Conservation (phyloP, 2,888 invertebrate species). For the Blera fallax region DNA sequence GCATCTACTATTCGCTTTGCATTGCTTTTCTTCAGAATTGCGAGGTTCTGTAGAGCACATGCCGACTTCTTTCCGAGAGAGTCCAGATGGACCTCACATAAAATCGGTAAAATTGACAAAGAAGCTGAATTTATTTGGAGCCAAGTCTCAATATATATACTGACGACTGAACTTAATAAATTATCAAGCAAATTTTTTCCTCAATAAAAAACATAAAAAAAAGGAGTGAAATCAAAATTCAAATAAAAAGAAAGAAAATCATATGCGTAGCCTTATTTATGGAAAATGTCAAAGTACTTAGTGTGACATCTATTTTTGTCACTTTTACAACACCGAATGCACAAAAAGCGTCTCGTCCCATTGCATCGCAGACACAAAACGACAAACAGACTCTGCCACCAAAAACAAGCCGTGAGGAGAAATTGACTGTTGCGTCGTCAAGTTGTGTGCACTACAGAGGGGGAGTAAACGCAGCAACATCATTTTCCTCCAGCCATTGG, state of each 20-base stretch:
- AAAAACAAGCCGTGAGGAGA: slow-evolving; percentile 38
- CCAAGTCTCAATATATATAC: no score
- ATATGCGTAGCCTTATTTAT: slow-evolving; percentile 66
- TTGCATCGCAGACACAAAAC: slow-evolving; percentile 78
- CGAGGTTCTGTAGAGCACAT: no score
- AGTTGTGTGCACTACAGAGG: slow-evolving; percentile 8
- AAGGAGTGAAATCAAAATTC: not conserved
- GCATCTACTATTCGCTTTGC: no score
- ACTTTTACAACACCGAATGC: slow-evolving; percentile 65
- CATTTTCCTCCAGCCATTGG: slow-evolving; percentile 34
- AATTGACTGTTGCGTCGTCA: slow-evolving; percentile 66
- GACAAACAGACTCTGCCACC: slow-evolving; percentile 43
- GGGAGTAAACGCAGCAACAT: slow-evolving; percentile 19
- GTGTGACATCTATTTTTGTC: slow-evolving; percentile 73
- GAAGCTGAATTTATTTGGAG: no score
- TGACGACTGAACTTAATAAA: no score
- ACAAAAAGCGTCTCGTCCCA: slow-evolving; percentile 77
- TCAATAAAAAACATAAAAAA: not conserved
- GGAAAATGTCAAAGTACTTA: slow-evolving; percentile 74
- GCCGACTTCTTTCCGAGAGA: no score
- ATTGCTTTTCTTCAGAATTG: no score
- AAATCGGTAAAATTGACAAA: no score
- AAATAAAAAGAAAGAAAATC: slow-evolving; percentile 30
- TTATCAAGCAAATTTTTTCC: not conserved
- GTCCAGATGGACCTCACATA: no score